A percentile compares a stretch with the other conserved stretches of the same genome.
Evolutionary conservation across 2,888 invertebrate genomes (phyloP).

Genomic region (Microctonus hyperodae): DNA sequence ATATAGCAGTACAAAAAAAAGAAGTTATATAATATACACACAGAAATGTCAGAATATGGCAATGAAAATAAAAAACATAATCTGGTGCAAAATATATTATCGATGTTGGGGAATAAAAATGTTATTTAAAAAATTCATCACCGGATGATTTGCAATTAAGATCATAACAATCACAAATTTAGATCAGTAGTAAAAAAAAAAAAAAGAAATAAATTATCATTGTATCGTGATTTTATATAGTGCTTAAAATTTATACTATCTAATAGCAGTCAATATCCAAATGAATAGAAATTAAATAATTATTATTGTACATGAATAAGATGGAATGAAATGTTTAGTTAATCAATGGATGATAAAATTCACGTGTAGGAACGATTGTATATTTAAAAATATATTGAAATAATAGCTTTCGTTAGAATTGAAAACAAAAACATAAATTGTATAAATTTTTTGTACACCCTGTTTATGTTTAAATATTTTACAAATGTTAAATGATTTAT

Average conservation of each 20-base stretch:
- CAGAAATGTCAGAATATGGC: neutral
- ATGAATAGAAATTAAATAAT: neutral
- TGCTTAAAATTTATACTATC: conserved; percentile 6
- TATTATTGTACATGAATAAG: neutral
- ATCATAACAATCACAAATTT: neutral
- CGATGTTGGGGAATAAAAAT: neutral
- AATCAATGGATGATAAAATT: conserved; percentile 19
- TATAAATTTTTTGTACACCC: too few relatives aligned
- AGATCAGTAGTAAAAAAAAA: neutral
- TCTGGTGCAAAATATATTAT: conserved; percentile 2
- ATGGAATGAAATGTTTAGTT: neutral
- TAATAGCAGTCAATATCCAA: conserved; percentile 7
- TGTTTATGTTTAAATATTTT: too few relatives aligned
- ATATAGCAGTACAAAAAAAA: neutral
- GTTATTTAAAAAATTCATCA: too few relatives aligned
- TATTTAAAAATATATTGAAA: too few relatives aligned
- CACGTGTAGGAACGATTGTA: too few relatives aligned
- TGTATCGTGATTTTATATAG: conserved; percentile 9
- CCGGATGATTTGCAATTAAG: too few relatives aligned
- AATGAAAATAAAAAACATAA: neutral
- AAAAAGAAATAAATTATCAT: neutral
- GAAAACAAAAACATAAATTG: too few relatives aligned
- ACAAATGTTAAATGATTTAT: too few relatives aligned
- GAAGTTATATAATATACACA: neutral
- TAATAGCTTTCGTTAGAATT: too few relatives aligned